Evolutionary conservation across 2,888 invertebrate genomes (phyloP).

Genomic region (Scaeva pyrastri): DNA sequence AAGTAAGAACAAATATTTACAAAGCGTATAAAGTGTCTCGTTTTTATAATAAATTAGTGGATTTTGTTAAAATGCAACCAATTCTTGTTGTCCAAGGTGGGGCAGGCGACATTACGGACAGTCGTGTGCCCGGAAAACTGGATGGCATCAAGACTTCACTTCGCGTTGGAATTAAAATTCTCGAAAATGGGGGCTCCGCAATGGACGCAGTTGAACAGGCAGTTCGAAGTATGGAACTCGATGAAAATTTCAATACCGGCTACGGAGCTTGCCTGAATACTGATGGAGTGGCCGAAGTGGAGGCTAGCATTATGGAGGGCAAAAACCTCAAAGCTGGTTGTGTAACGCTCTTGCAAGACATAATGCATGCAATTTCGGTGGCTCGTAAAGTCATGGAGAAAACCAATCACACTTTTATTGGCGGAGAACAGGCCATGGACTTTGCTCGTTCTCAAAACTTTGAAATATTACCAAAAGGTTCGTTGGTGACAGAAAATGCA

Average conservation of each 20-base stretch:
- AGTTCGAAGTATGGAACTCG: slow-evolving; percentile 90
- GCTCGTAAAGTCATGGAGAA: slow-evolving; percentile 91
- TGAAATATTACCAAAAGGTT: slow-evolving; percentile 86
- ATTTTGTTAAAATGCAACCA: slow-evolving; percentile 82
- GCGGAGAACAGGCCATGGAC: slow-evolving; percentile 89
- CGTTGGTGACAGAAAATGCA: slow-evolving; percentile 88
- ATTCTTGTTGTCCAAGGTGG: slow-evolving; percentile 92
- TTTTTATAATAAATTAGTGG: background rate
- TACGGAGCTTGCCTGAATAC: slow-evolving; percentile 92
- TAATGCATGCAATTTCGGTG: slow-evolving; percentile 90
- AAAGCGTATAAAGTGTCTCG: background rate
- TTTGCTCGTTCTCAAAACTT: slow-evolving; percentile 88
- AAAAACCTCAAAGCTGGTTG: slow-evolving; percentile 88
- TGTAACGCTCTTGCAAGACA: slow-evolving; percentile 90
- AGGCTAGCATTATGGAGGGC: slow-evolving; percentile 93
- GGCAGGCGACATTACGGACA: slow-evolving; percentile 90
- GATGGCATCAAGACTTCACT: slow-evolving; percentile 88
- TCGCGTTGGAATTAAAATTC: slow-evolving; percentile 86
- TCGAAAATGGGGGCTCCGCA: slow-evolving; percentile 86
- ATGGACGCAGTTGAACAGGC: slow-evolving; percentile 92
- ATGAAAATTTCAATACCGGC: slow-evolving; percentile 93
- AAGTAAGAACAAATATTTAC: background rate
- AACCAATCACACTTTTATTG: slow-evolving; percentile 90
- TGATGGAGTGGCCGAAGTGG: slow-evolving; percentile 93
- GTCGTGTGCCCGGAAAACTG: slow-evolving; percentile 87